These are phyloP conservation scores for Maniola hyperantus DNA, from an alignment of 2,888 invertebrate species.

Conservation along the genomic window DNA sequence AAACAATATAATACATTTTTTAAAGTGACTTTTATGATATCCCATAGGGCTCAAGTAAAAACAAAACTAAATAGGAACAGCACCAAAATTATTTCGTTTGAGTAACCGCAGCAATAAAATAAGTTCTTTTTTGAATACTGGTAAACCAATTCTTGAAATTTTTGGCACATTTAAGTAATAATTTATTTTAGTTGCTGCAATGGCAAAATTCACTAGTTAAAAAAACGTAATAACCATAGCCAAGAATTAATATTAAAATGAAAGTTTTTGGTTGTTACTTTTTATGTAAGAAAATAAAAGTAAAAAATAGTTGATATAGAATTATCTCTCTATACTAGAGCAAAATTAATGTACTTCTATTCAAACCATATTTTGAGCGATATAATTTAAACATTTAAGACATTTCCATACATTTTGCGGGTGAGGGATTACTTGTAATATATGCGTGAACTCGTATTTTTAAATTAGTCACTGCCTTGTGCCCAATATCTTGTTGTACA, in stretches of 20 bases:
- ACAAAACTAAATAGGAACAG: conserved; percentile 15
- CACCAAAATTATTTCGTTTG: conserved; percentile 5
- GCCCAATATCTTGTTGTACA: no score
- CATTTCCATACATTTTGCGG: conserved; percentile 5
- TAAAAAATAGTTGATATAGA: neutral
- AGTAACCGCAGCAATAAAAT: conserved; percentile 2
- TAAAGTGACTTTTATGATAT: neutral
- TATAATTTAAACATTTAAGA: conserved; percentile 40
- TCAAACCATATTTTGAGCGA: conserved; percentile 32
- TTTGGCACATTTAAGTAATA: conserved; percentile 22
- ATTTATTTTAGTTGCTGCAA: neutral
- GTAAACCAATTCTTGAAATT: conserved; percentile 19
- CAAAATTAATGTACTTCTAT: conserved; percentile 9
- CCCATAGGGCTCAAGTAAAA: neutral
- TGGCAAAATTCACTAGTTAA: neutral
- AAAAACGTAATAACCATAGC: no score
- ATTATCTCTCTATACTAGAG: neutral
- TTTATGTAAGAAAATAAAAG: neutral
- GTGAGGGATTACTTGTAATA: neutral
- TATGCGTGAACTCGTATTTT: no score
- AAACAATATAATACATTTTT: neutral
- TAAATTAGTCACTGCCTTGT: no score
- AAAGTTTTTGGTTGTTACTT: neutral
- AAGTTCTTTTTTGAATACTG: conserved; percentile 1
- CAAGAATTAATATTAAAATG: neutral